Evolutionary conservation across 2,888 invertebrate species (phyloP).

Genomic region (Limenitis camilla): DNA sequence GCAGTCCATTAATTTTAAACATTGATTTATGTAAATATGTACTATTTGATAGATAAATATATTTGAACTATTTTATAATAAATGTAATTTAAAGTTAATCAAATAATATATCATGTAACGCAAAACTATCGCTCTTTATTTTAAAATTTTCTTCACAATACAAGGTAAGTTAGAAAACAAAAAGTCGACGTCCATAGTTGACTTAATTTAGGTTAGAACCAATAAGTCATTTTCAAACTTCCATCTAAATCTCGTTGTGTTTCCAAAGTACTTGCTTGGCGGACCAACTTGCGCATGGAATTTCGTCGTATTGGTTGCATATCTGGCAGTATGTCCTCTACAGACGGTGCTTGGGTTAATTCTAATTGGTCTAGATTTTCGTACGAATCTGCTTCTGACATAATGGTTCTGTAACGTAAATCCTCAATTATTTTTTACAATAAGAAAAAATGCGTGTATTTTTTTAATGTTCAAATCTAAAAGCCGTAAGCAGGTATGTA

Average conservation of each 20-base stretch:
- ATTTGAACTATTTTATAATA: slow-evolving; percentile 11
- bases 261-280: slow-evolving; percentile 87
- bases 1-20: neutral
- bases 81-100: slow-evolving; percentile 6
- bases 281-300: slow-evolving; percentile 81
- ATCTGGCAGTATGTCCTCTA: slow-evolving; percentile 43
- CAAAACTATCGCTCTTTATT: neutral
- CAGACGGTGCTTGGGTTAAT: slow-evolving; percentile 49
- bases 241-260: slow-evolving; percentile 87
- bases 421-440: neutral
- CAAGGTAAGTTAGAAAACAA: neutral
- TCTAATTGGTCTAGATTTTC: slow-evolving; percentile 81
- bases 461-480: no score
- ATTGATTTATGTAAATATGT: slow-evolving; percentile 18
- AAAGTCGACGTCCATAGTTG: neutral
- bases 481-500: no score
- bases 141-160: neutral
- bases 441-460: no score
- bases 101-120: slow-evolving; percentile 13
- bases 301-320: slow-evolving; percentile 46
- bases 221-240: slow-evolving; percentile 88
- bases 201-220: slow-evolving; percentile 76
- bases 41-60: slow-evolving; percentile 3
- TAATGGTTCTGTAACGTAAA: slow-evolving; percentile 62
- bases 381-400: slow-evolving; percentile 75